phyloP scores from a whole-genome alignment of 2,888 invertebrate genomes.

The Lymantria monacha region DNA sequence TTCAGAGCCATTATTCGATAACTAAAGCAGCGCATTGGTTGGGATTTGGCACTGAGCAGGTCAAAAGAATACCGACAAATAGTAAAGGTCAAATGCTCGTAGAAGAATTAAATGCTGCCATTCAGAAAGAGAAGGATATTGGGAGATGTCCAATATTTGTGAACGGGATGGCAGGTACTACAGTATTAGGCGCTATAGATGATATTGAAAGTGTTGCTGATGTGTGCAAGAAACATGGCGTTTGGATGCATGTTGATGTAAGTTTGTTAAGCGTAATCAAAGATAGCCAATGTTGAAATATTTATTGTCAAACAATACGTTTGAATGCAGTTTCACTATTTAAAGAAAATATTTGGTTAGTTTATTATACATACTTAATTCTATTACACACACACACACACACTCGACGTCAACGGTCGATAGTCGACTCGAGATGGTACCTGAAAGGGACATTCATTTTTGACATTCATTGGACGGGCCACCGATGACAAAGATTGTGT shows the following conservation, averaged over 20 bases:
- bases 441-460: no score
- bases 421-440: no score
- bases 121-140: conserved; percentile 65
- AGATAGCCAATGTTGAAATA: no score
- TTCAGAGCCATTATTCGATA: conserved; percentile 90
- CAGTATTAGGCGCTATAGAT: conserved; percentile 92
- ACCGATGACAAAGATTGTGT: no score
- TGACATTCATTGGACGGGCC: no score
- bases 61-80: conserved; percentile 85
- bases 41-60: conserved; percentile 90
- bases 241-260: conserved; percentile 94
- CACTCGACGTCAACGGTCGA: no score
- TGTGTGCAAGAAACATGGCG: conserved; percentile 84
- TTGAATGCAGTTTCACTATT: no score
- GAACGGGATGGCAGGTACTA: conserved; percentile 90
- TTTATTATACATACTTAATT: no score
- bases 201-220: conserved; percentile 85
- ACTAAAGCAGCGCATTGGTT: conserved; percentile 91
- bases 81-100: conserved; percentile 85
- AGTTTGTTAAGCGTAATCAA: conserved; percentile 41
- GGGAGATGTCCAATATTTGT: conserved; percentile 86
- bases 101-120: conserved; percentile 81
- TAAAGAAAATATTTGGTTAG: no score
- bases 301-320: no score
- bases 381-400: no score